These are phyloP conservation scores for Hippopotamyrus pictus DNA, from an alignment of 2,797 vertebrate species.

Conservation along the genomic window DNA sequence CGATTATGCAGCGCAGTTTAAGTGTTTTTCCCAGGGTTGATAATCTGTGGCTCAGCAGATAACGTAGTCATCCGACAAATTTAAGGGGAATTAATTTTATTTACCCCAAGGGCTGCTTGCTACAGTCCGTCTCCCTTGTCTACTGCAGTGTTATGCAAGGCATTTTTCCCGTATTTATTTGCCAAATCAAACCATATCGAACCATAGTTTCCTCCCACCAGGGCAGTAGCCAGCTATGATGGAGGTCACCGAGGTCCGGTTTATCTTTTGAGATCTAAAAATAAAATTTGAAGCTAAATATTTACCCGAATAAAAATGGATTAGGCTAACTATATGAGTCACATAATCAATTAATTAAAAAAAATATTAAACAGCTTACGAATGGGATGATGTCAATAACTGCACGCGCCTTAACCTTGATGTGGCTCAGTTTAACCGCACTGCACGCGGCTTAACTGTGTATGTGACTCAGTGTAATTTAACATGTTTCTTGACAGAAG, in stretches of 20 bases:
- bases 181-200: background rate
- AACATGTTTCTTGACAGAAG: background rate
- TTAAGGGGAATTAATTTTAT: background rate
- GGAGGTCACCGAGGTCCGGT: background rate
- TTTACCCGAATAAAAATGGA: too few species aligned
- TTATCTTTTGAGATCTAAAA: too few species aligned
- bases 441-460: background rate
- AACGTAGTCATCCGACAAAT: background rate
- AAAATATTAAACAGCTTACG: too few species aligned
- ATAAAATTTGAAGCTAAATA: too few species aligned
- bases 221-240: background rate
- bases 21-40: background rate
- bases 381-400: background rate
- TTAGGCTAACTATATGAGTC: too few species aligned
- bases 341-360: too few species aligned
- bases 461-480: background rate
- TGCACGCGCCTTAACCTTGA: background rate
- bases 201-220: background rate
- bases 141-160: background rate
- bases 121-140: background rate
- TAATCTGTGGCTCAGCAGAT: background rate
- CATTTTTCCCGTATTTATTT: background rate
- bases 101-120: background rate
- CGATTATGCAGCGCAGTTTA: background rate
- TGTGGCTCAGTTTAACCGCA: background rate